Percentiles rank a stretch among this genome's conserved stretches.
Conservation (phyloP, 2,113 vertebrate species). For the Scolopax mira region DNA sequence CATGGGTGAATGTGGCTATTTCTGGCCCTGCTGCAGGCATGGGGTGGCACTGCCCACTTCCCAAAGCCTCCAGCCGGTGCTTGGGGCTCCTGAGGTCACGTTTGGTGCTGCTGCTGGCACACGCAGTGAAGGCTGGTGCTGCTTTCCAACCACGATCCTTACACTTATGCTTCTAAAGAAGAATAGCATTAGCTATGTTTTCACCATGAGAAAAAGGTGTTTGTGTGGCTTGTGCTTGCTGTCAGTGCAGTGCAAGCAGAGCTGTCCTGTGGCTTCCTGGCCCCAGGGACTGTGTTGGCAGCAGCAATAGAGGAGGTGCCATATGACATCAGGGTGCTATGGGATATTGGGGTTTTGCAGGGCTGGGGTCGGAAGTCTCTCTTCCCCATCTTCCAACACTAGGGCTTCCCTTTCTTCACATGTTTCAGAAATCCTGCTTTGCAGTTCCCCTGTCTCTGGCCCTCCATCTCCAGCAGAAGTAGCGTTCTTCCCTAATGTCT, state of each 20-base stretch:
- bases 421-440: neutral
- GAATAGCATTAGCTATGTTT: neutral
- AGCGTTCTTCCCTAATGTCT: rapidly evolving
- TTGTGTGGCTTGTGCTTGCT: neutral
- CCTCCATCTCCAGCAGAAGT: neutral
- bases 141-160: neutral
- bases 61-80: neutral
- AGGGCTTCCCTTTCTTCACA: neutral
- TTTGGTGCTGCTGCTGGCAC: neutral
- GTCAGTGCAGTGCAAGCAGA: neutral
- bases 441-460: rapidly evolving
- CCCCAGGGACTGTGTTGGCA: neutral
- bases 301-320: no score
- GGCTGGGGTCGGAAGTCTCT: neutral
- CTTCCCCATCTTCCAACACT: neutral
- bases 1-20: rapidly evolving
- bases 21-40: neutral
- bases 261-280: neutral
- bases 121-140: neutral
- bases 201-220: neutral
- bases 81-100: neutral
- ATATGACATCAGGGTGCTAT: neutral
- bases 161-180: neutral
- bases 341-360: neutral
- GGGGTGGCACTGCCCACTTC: neutral